Percentiles rank a stretch among this genome's conserved stretches.
These are phyloP conservation scores for Gnathonemus longibarbis DNA, from an alignment of 2,113 vertebrate genomes.

Conservation along the genomic window DNA sequence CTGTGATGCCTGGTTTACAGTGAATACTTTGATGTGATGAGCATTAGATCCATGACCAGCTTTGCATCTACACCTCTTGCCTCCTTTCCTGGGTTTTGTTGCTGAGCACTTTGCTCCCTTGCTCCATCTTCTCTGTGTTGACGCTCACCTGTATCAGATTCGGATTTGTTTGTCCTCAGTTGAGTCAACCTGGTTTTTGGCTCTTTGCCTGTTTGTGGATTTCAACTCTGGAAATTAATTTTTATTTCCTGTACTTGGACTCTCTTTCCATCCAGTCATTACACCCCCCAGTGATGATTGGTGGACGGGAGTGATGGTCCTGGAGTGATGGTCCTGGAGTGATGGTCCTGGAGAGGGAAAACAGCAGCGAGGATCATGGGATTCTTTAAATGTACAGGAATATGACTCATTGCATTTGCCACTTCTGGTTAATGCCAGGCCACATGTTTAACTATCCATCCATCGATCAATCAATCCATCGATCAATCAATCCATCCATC, in stretches of 20 bases:
- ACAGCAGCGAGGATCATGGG: background rate
- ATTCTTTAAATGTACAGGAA: background rate
- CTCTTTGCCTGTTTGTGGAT: background rate
- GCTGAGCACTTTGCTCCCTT: background rate
- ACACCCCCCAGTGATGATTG: background rate
- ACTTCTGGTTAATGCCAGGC: background rate
- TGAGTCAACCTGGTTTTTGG: background rate
- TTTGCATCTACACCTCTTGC: background rate
- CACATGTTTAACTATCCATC: background rate
- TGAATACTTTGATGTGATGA: background rate
- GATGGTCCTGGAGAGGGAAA: background rate
- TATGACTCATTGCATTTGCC: background rate
- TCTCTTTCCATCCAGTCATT: background rate
- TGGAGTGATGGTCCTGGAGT: too few species aligned
- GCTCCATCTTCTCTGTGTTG: background rate
- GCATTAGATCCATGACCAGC: background rate
- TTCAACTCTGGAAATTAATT: background rate
- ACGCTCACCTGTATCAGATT: background rate
- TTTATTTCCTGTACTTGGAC: background rate
- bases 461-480: too few species aligned
- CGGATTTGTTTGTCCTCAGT: background rate
- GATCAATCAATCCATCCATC: too few species aligned
- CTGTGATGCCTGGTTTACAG: background rate
- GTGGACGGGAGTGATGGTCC: background rate
- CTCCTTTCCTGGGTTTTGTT: background rate